Percentiles rank a stretch among this genome's conserved stretches.
phyloP scores from a whole-genome alignment of 64 coral and sea anemone genomes.

The Catalaphyllia jardinei region DNA sequence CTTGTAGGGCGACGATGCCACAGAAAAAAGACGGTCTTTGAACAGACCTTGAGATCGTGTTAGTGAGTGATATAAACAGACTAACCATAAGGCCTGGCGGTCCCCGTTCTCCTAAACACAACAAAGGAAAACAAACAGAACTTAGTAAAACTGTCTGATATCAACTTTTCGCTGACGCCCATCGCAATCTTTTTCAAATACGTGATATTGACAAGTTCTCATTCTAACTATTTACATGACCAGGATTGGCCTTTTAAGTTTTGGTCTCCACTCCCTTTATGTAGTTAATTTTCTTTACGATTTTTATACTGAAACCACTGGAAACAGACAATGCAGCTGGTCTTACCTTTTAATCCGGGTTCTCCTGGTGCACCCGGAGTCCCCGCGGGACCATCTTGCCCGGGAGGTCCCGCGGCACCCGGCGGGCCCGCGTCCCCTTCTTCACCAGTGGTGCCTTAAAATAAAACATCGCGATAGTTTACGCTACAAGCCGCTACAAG shows the following conservation, averaged over 20 bases:
- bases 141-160: neutral
- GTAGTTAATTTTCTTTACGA: no score
- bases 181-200: neutral
- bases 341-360: conserved; percentile 27
- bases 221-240: no score
- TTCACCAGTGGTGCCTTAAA: conserved; percentile 40
- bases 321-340: no score
- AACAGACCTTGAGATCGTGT: no score
- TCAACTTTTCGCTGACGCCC: neutral
- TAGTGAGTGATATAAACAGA: no score
- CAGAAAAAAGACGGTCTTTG: no score
- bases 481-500: neutral
- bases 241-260: no score
- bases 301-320: no score
- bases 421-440: conserved; percentile 5
- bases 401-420: conserved; percentile 24
- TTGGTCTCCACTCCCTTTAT: no score
- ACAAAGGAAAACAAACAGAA: neutral
- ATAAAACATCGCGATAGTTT: neutral
- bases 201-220: no score
- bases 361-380: conserved; percentile 14
- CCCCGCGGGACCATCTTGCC: conserved; percentile 12
- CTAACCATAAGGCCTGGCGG: conserved; percentile 15
- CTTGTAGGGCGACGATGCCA: no score
- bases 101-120: neutral